Percentiles rank a stretch among this genome's conserved stretches.
Evolutionary conservation across 2,888 invertebrate genomes (phyloP).

Genomic region (Hoplodrina ambigua): DNA sequence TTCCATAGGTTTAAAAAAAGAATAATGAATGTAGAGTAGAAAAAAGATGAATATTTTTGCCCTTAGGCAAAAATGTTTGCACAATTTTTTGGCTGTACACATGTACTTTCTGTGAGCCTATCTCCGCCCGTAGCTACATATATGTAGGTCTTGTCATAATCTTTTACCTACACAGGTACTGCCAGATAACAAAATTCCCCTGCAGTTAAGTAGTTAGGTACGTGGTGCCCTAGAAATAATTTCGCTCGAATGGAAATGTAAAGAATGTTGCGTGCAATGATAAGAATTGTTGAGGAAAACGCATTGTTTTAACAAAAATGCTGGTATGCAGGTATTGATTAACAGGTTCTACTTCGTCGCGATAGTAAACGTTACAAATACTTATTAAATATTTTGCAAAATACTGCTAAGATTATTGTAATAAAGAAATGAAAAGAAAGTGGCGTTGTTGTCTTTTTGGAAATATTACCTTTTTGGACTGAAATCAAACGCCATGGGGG

Average conservation of each 20-base stretch:
- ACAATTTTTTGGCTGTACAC: too few species aligned
- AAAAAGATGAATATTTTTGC: too few species aligned
- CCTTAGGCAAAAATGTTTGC: too few species aligned
- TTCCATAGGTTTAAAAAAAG: too few species aligned
- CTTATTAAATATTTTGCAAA: too few species aligned
- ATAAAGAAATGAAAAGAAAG: too few species aligned
- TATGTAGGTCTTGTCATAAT: not conserved
- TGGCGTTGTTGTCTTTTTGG: too few species aligned
- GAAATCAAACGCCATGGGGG: too few species aligned
- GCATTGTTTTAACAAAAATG: slow-evolving; percentile 29
- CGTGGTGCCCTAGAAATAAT: slow-evolving; percentile 44
- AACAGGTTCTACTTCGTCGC: slow-evolving; percentile 27
- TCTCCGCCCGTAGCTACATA: not conserved
- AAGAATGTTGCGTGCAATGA: slow-evolving; percentile 39
- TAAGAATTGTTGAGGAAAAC: slow-evolving; percentile 45
- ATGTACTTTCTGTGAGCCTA: not conserved
- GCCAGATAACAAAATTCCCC: slow-evolving; percentile 46
- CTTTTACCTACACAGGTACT: not conserved
- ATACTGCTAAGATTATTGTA: too few species aligned
- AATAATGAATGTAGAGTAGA: too few species aligned
- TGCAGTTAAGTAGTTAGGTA: not conserved
- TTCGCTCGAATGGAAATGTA: slow-evolving; percentile 29
- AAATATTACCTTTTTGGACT: too few species aligned
- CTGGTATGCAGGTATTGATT: slow-evolving; percentile 47
- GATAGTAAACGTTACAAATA: slow-evolving; percentile 1